Base-by-base conservation (phyloP, 2,797 vertebrate species). In the Halcyon leucocephala region DNA sequence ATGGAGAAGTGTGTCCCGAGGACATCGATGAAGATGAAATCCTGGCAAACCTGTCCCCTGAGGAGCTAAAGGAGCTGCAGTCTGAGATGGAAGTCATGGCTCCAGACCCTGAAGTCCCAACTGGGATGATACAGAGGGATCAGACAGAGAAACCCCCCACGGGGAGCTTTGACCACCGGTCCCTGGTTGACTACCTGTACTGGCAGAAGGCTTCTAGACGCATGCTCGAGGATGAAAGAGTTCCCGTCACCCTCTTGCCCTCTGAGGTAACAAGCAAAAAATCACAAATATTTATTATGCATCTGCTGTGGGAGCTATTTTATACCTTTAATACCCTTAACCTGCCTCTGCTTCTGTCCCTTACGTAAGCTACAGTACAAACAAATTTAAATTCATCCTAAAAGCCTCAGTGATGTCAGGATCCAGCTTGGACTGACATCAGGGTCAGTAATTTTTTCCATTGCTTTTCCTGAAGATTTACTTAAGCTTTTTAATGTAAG, bases 1-100 rank as follows among this genome's bases (percentile, higher is more conserved):
- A 98, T 2, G 94, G 93, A 97, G 99, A 98, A 1, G n/a, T 95
- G 26, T 92, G 93, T 52, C 88, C 91, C 0, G 99, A 98, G 67
- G 99, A 99, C 67, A 98, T 99, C 1, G 98, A 99, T 60, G 99
- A 99, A 94, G 99, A 99, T 96, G 98, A 99, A 96, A 98, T 99
- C 97, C 98, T 99, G 93, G 99, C 99, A 46, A 99, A 98, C 94
- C 97, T 99, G 71, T 99, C 99, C 28, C 98, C 99, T 0, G 99
- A 99, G 97, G 99, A 99, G 97, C 98, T 99, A 7, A 98, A 97
- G 96, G 98, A 99, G 97, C 98, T 99, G 79, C 99, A 99, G 94
- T 98, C 98, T 5, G 99, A 99, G 96, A 99, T 99, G 99, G 99
- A 99, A 69, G 98, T 99, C 77, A 99, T 99, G 91, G 99, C 99